Percentiles rank a stretch among this genome's conserved stretches.
phyloP scores from a whole-genome alignment of 2,113 vertebrate species.

The Sphaerodactylus townsendi region DNA sequence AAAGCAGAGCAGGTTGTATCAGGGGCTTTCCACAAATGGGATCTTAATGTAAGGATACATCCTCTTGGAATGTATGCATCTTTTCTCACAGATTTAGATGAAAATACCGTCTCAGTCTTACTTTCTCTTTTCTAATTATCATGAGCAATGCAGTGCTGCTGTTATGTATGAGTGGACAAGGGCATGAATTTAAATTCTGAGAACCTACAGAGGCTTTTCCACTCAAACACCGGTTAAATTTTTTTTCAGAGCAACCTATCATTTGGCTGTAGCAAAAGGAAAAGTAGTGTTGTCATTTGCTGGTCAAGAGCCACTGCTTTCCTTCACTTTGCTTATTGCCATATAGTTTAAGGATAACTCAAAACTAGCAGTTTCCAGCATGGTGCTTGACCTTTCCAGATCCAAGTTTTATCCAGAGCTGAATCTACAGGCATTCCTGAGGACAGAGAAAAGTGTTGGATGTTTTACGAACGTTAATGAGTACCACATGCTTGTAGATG shows the following conservation, averaged over 20 bases:
- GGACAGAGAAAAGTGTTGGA: slow-evolving; percentile 52
- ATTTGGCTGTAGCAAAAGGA: background rate
- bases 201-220: background rate
- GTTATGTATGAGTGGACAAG: background rate
- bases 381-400: slow-evolving; percentile 59
- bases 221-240: background rate
- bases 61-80: background rate
- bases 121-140: background rate
- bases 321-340: background rate
- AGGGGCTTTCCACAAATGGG: background rate
- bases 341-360: slow-evolving; percentile 32
- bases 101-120: background rate
- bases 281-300: background rate
- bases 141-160: background rate
- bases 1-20: background rate
- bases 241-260: background rate
- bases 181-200: slow-evolving; percentile 2
- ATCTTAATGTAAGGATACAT: background rate
- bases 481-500: slow-evolving; percentile 1
- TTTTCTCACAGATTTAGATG: background rate
- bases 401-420: slow-evolving; percentile 27
- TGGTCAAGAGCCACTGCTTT: slow-evolving; percentile 1
- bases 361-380: slow-evolving; percentile 32
- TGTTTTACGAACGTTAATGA: slow-evolving; percentile 1
- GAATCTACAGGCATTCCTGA: slow-evolving; percentile 61